Conservation (phyloP, 2,888 invertebrate species). For the Heteromurus nitidus region DNA sequence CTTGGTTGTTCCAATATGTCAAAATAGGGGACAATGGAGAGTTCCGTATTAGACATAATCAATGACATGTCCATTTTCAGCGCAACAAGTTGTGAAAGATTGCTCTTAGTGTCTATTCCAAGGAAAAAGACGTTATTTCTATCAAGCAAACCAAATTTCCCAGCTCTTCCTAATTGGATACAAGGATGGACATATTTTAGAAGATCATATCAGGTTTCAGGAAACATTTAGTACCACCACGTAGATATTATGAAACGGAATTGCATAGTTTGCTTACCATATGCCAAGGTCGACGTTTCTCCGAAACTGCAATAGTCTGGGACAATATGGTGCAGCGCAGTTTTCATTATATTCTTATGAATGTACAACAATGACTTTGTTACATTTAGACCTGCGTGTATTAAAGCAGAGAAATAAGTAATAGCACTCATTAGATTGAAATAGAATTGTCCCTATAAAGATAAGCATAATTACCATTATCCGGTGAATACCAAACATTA, state of each 20-base stretch:
- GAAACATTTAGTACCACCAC: neutral
- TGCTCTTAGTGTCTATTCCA: constrained; percentile 67
- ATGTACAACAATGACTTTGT: constrained; percentile 64
- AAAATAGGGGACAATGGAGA: constrained; percentile 60
- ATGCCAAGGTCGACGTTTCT: constrained; percentile 48
- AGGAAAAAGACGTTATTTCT: constrained; percentile 63
- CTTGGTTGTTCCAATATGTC: constrained; percentile 40
- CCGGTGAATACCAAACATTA: constrained; percentile 67
- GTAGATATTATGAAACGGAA: too few relatives aligned
- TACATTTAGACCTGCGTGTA: constrained; percentile 20
- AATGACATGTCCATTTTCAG: constrained; percentile 65
- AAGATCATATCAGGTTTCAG: constrained; percentile 10
- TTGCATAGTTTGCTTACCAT: too few relatives aligned
- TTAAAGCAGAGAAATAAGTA: too few relatives aligned
- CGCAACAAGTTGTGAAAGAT: constrained; percentile 60
- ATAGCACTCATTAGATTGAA: neutral
- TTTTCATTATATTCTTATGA: constrained; percentile 58
- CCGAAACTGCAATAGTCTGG: constrained; percentile 58
- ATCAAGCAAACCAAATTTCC: constrained; percentile 67
- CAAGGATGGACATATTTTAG: too few relatives aligned
- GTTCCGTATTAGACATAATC: constrained; percentile 33
- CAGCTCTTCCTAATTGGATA: constrained; percentile 46
- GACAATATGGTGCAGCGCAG: constrained; percentile 35
- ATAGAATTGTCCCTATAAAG: neutral
- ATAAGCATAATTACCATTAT: constrained; percentile 50